Evolutionary conservation across 2,113 vertebrate genomes (phyloP), one percentile per base, ranked within the genome.

Genomic region (Paradoxurus hermaphroditus): DNA sequence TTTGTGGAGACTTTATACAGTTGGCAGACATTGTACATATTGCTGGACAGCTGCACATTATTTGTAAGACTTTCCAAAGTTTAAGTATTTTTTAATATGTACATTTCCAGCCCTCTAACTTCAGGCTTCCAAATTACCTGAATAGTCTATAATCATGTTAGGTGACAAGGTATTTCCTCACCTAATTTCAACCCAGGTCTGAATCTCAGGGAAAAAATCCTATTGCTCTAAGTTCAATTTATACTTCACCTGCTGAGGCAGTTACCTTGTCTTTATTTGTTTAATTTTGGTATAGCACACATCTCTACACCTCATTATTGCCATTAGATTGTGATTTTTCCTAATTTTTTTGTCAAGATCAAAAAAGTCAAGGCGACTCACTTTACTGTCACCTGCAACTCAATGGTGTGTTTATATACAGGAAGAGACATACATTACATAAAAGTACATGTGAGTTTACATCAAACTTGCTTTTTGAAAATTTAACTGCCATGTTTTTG

Each of bases 61-160:
- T 95, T 97, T 97, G 98, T 95, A 98, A 97, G 90, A 90, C 59
- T 90, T 94, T 95, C 63, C 94, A 94, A 97, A 98, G 86, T 97
- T 97, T 95, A 97, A 98, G 87, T 97, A 84, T 95, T 96, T 98
- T 90, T 92, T 90, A 97, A 96, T 95, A 97, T 97, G 93, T 96
- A 91, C 94, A 97, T 92, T 97, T 97, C 34, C 92, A 95, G 94
- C 44, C 70, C 21, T 94, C 81, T 87, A 91, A 89, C 49, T 83
- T 96, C 11, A 89, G 62, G 16, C 31, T 96, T 95, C 81, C 85
- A 67, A 95, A 78, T 88, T 84, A 96, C 27, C 36, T 92, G 36
- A 83, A 65, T 16, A 89, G 49, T 72, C 77, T 39, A 53, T 77
- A 94, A 93, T 87, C 44, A 89, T 51, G 85, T 75, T 27, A 70